A percentile compares a stretch with the other conserved stretches of the same genome.
Evolutionary conservation across 2,888 invertebrate genomes (phyloP).

Genomic region (Uropetala carovei): DNA sequence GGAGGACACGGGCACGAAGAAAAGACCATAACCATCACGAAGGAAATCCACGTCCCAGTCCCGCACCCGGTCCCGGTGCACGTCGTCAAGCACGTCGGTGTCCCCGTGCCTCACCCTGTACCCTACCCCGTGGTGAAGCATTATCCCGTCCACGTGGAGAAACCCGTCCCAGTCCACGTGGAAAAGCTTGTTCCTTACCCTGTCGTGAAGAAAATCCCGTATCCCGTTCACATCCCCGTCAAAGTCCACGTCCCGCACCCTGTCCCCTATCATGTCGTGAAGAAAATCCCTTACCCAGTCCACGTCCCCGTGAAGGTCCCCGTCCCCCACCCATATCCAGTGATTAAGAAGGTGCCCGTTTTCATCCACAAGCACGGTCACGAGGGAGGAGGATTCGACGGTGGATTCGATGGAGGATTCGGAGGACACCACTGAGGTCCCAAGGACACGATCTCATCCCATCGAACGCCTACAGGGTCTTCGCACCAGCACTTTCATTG

Average conservation of each 20-base stretch:
- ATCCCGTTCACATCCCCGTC: conserved; percentile 35
- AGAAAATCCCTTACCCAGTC: conserved; percentile 48
- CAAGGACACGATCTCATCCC: background rate
- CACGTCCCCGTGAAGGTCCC: conserved; percentile 46
- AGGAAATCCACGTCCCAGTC: conserved; percentile 62
- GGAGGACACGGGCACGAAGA: conserved; percentile 29
- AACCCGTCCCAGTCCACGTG: conserved; percentile 54
- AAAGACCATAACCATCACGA: conserved; percentile 39
- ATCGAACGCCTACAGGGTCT: background rate
- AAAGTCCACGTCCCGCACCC: conserved; percentile 40
- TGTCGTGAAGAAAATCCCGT: conserved; percentile 34
- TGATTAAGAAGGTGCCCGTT: conserved; percentile 58
- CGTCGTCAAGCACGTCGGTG: background rate
- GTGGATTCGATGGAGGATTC: conserved; percentile 44
- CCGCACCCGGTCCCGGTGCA: conserved; percentile 61
- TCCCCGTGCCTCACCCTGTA: conserved; percentile 35
- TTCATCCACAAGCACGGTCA: conserved; percentile 64
- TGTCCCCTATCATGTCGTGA: background rate
- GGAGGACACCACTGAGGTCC: conserved; percentile 25
- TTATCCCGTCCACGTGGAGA: conserved; percentile 47
- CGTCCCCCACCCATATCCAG: conserved; percentile 41
- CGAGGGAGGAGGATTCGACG: conserved; percentile 44
- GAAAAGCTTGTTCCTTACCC: conserved; percentile 65
- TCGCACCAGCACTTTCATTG: background rate
- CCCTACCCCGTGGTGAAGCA: conserved; percentile 65